Evolutionary conservation across 2,888 invertebrate species (phyloP).

Genomic region (Dicranocentrus wangi): DNA sequence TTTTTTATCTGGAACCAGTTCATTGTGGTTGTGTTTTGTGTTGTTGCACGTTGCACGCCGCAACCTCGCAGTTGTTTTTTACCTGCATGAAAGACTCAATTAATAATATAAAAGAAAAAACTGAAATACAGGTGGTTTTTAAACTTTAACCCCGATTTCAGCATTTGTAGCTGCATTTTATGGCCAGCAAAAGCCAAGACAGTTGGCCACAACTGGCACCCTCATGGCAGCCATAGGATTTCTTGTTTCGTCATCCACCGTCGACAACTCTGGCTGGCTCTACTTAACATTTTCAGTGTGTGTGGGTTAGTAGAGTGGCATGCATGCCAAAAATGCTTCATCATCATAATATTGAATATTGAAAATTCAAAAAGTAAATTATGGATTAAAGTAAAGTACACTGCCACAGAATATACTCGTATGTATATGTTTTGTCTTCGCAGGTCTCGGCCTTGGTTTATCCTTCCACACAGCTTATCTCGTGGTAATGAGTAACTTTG

Average conservation of each 20-base stretch:
- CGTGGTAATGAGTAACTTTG: conserved; percentile 66
- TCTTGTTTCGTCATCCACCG: conserved; percentile 57
- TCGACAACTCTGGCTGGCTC: conserved; percentile 54
- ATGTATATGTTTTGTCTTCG: conserved; percentile 4
- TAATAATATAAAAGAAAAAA: background rate
- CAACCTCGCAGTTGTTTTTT: no score
- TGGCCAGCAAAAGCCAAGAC: conserved; percentile 47
- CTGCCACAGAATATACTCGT: background rate
- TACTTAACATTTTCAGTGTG: conserved; percentile 66
- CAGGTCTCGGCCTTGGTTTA: conserved; percentile 70
- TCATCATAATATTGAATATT: background rate
- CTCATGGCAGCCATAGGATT: conserved; percentile 66
- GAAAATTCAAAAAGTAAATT: background rate
- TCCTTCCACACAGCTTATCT: conserved; percentile 69
- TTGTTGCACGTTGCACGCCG: no score
- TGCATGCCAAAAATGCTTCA: no score
- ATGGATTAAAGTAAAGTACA: background rate
- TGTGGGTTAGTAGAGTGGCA: no score
- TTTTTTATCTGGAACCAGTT: no score
- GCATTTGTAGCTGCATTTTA: conserved; percentile 49
- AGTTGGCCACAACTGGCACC: conserved; percentile 58
- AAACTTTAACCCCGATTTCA: no score
- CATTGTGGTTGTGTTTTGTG: no score
- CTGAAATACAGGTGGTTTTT: background rate
- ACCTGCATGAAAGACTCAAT: background rate